Base-by-base conservation (phyloP, 2,888 invertebrate genomes). In the Plebejus argus region DNA sequence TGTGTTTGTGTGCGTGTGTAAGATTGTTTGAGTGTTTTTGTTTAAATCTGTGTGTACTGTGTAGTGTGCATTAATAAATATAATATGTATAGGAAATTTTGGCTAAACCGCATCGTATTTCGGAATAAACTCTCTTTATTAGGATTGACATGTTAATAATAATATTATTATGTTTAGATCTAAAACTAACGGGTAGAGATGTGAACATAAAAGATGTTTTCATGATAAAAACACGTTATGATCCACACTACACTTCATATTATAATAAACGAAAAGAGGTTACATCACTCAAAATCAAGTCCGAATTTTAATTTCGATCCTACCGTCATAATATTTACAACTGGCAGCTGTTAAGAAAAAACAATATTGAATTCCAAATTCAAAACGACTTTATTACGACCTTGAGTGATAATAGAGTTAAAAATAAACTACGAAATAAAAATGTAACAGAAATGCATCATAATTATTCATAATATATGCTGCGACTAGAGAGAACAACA, bases 201-300 rank as follows among this genome's bases (percentile, higher is more conserved):
- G 78, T 87, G 86, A 81, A 86, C 89, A 88, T 88, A 82, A 81
- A 84, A 83, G 87, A 86, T 82, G 84, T 88, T 91, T 91, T 82
- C 82, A 77, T 49, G n/a, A 78, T 80, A 82, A 91, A 92, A 91
- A 89, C 82, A 87, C 85, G 88, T 82, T 85, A 91, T 90, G 90
- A 83, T 80, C 80, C 88, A 89, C 83, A 81, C 85, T 90, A 90
- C 89, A 85, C 84, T 33, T 72, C 12, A 76, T 72, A 49, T 18
- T 72, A 49, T 18, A 74, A 28, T 20, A 74, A 28, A 61, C 23
- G 23, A 61, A 66, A 66, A 66, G 28, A 66, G 15, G 53, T 53
- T 10, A 39, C 28, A 74, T 49, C 74, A 28, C 53, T 74, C 74
- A 74, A 74, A 72, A 53, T 28, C 66, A 28, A 3, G 45, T 53